phyloP scores from a whole-genome alignment of 2,113 vertebrate genomes.

The Macquaria ambigua region DNA sequence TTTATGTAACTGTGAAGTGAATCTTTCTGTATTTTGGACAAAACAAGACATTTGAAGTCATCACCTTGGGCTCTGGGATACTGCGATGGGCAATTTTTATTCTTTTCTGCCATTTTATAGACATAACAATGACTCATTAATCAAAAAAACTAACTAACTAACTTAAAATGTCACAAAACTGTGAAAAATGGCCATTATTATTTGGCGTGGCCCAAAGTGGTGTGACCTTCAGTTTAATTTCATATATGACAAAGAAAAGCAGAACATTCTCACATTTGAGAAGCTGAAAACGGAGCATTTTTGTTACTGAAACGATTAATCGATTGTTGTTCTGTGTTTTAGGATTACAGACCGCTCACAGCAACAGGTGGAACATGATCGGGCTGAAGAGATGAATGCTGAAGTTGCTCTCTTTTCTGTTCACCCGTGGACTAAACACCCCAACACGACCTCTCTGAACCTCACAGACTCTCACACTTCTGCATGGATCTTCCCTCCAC shows the following conservation, averaged over 20 bases:
- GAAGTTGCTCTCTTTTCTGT: slow-evolving; percentile 59
- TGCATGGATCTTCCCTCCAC: slow-evolving; percentile 57
- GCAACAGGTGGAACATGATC: slow-evolving; percentile 33
- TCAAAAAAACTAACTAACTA: no score
- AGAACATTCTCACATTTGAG: not conserved
- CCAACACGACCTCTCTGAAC: slow-evolving; percentile 8
- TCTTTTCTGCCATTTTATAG: not conserved
- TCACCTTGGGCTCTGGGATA: not conserved
- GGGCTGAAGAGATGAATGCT: slow-evolving; percentile 71
- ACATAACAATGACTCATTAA: not conserved
- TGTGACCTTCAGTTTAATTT: not conserved
- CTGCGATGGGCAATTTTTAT: not conserved
- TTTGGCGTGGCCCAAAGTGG: not conserved
- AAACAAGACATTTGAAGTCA: not conserved
- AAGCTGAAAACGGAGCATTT: not conserved
- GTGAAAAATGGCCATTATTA: not conserved
- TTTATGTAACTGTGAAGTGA: not conserved
- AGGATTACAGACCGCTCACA: not conserved
- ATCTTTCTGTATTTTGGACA: not conserved
- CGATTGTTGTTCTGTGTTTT: not conserved
- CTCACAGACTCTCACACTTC: slow-evolving; percentile 5
- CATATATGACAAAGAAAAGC: not conserved
- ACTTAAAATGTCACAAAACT: not conserved
- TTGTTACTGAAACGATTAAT: not conserved
- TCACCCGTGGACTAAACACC: slow-evolving; percentile 62